Evolutionary conservation across 2,113 vertebrate genomes (phyloP).

Genomic region (Corynorhinus townsendii): DNA sequence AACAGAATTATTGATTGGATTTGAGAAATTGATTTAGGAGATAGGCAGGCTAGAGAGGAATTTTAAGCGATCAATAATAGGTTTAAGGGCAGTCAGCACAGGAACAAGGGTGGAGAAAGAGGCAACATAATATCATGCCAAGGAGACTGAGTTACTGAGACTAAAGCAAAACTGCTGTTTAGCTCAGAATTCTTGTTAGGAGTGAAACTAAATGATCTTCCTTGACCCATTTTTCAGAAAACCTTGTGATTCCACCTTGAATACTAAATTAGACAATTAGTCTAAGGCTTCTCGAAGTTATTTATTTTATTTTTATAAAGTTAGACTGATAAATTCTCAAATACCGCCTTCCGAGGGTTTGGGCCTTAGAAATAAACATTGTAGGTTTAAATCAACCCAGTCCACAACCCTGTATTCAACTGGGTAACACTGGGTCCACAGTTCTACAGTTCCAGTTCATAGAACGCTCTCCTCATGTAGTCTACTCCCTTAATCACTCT

Average conservation of each 20-base stretch:
- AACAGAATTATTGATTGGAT: constrained; percentile 16
- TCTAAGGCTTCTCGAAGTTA: neutral
- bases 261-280: constrained; percentile 18
- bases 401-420: neutral
- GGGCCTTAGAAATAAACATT: neutral
- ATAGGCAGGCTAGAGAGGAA: constrained; percentile 4
- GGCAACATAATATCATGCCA: neutral
- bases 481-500: neutral
- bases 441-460: neutral
- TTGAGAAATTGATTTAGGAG: constrained; percentile 19
- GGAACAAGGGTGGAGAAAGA: neutral
- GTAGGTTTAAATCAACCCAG: neutral
- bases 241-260: constrained; percentile 13
- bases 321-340: neutral
- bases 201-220: constrained; percentile 35
- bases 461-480: neutral
- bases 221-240: constrained; percentile 51
- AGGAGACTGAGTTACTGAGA: constrained; percentile 34
- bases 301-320: neutral
- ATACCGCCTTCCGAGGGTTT: neutral
- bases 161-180: constrained; percentile 43
- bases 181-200: constrained; percentile 39
- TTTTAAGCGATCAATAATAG: constrained; percentile 47
- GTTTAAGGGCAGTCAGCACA: constrained; percentile 41
- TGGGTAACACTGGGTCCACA: no score